phyloP scores from a whole-genome alignment of 1,140 invertebrate genomes.

The Drosophila nigrodunni region DNA sequence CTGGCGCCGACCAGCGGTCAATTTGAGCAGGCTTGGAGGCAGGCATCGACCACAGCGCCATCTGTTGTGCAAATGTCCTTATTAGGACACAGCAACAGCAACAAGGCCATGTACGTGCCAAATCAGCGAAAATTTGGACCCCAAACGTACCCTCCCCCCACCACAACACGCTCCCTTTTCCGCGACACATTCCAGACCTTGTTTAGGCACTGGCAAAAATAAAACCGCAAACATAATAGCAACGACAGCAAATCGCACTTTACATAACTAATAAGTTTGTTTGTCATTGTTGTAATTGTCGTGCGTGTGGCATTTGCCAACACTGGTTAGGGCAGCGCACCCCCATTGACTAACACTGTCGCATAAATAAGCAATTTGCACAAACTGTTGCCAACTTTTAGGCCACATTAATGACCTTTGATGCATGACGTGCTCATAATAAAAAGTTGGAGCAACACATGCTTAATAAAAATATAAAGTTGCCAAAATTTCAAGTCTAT shows the following conservation, averaged over 20 bases:
- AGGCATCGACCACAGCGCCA: slow-evolving; percentile 36
- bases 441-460: background rate
- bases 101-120: slow-evolving; percentile 65
- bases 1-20: slow-evolving; percentile 60
- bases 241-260: slow-evolving; percentile 61
- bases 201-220: background rate
- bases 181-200: background rate
- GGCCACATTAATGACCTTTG: slow-evolving; percentile 26
- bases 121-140: slow-evolving; percentile 62
- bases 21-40: slow-evolving; percentile 12
- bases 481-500: background rate
- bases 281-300: background rate
- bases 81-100: slow-evolving; percentile 50
- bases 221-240: slow-evolving; percentile 38
- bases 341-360: background rate
- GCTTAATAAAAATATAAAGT: background rate
- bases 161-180: background rate
- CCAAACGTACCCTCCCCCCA: slow-evolving; percentile 1
- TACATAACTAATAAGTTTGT: slow-evolving; percentile 68
- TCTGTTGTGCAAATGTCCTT: slow-evolving; percentile 56
- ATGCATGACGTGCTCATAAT: background rate
- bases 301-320: slow-evolving; percentile 10
- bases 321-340: background rate
- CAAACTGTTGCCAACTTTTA: slow-evolving; percentile 70
- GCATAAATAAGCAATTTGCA: slow-evolving; percentile 75